Base-by-base conservation (phyloP, 2,113 vertebrate species). In the Ranitomeya variabilis region DNA sequence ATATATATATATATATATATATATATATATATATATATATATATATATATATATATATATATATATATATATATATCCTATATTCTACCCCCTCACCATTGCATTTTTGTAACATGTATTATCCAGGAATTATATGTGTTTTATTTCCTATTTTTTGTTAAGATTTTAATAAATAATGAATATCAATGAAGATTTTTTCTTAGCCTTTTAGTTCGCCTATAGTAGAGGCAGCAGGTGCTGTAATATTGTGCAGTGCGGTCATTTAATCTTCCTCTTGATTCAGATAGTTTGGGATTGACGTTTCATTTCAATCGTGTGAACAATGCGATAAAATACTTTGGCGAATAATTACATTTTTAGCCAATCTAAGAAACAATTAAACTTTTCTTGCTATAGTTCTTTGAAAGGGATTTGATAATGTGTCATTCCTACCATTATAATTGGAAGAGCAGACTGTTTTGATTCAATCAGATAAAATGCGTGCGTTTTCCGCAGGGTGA, bases 401-500 rank as follows among this genome's bases (percentile, higher is more conserved):
- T 84, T 71, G 45, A 51, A 84, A 69, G 52, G 51, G 64, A 15
- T 84, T 84, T 84, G 62, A 69, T 84, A 84, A 26, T 84, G 82
- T 84, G 64, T 69, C 64, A 84, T 84, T 84, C 67, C 82, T 55
- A 69, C n/a, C 64, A 26, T 69, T 84, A 23, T 84, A 84, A 84
- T 71, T 84, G 64, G 82, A 55, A 55, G 82, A 18, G 26, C 52
- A 74, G 81, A 67, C 59, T 66, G 64, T 83, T 83, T 83, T 64
- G 81, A 67, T 83, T 83, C 81, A 66, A 83, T 67, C 81, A 83
- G 83, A 85, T 85, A 60, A 37, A 74, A 37, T 76, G 83, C 37
- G 83, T 74, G 52, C 18, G 54, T 37, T 59, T 85, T 59, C 54
- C 45, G 15, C 54, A 60, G 67, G 23, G 67, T 76, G 69, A 60